Conservation (phyloP, 2,113 vertebrate species). For the Sitta europaea region DNA sequence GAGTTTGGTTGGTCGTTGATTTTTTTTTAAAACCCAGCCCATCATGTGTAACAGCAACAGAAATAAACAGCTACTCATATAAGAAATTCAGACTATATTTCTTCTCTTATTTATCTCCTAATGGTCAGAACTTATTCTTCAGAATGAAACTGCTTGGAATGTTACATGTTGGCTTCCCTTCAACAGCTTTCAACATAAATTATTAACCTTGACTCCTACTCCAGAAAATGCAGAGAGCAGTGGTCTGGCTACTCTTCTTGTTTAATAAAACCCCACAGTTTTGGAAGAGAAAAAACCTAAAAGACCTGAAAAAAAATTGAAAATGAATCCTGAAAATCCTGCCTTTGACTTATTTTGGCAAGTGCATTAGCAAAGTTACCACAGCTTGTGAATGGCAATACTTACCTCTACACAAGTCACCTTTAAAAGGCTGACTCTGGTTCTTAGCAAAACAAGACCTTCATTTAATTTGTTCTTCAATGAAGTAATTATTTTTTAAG, state of each 20-base stretch:
- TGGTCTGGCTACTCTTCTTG: neutral
- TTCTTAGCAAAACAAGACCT: neutral
- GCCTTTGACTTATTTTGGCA: neutral
- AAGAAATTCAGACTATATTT: neutral
- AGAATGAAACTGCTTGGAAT: neutral
- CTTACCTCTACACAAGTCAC: conserved; percentile 26
- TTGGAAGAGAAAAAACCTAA: neutral
- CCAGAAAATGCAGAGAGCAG: neutral
- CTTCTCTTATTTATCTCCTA: conserved; percentile 9
- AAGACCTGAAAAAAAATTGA: neutral
- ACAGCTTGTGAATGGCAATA: neutral
- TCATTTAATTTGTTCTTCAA: neutral
- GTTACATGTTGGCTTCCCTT: neutral
- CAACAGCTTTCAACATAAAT: neutral
- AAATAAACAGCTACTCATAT: neutral
- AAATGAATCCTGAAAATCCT: neutral
- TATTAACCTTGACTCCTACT: neutral
- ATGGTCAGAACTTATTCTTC: neutral
- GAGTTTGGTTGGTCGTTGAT: neutral
- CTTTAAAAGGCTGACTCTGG: neutral
- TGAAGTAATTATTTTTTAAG: neutral
- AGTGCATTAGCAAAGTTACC: neutral
- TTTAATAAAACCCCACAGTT: neutral
- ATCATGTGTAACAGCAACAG: neutral
- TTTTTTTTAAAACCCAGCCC: neutral